Base-by-base conservation (phyloP, 2,888 invertebrate species). In the Siphonodentalium dalli region DNA sequence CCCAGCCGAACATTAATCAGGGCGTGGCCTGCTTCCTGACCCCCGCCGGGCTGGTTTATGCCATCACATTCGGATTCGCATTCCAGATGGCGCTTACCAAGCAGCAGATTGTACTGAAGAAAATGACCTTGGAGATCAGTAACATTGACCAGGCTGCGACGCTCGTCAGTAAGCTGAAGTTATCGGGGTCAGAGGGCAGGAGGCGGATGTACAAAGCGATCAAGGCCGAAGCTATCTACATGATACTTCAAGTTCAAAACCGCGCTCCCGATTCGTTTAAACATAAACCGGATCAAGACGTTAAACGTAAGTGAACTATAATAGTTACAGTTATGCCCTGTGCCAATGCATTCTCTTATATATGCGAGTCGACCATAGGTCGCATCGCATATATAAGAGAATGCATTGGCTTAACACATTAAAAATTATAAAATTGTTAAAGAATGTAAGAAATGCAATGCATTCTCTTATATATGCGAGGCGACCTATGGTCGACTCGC, bases 11-110 rank as follows among this genome's bases (percentile, higher is more conserved):
- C 49, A 69, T 69, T 33, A 72, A 72, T 37, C 71, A 72, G 33
- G 69, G 69, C 27, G 71, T 73, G 21, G 58, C 69, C n/a, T 73
- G 73, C 38, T 73, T 72, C 51, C 50, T 72, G 8, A 67, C 68
- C 1, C 73, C 73, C 6, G 71, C 73, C 0, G 72, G 72, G 3
- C 52, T 72, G 44, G 73, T 73, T 7, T 72, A 72, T 41, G 72
- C 72, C 24, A 69, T 69, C 6, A 65, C 66, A 1, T 72, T 72
- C 52, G 72, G 71, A 13, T 72, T 71, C 46, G 73, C 71, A 0
- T 73, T 73, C 43, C 67, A 70, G 35, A 63, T 63, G 33, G 72
- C 68, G 2, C 39, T 66, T n/a, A 48, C 46, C n/a, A 68, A 69
- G 31, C 68, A 68, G 29, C 44, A 41, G 3, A 62, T 61, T 11